Evolutionary conservation across 2,888 invertebrate species (phyloP).

Genomic region (Amaurobius ferox): DNA sequence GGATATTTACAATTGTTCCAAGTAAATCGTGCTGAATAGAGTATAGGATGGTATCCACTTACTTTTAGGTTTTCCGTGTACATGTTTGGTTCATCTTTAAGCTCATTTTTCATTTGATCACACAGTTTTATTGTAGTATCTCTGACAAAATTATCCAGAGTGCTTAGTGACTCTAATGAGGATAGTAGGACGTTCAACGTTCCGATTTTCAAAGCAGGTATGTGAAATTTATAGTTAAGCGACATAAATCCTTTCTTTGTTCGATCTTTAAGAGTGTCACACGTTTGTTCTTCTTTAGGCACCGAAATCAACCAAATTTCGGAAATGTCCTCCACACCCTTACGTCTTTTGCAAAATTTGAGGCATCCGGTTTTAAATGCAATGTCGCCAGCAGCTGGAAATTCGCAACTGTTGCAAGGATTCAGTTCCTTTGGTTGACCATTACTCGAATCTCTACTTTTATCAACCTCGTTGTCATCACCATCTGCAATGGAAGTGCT

Average conservation of each 20-base stretch:
- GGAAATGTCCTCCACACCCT: not conserved
- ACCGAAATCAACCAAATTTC: slow-evolving; percentile 41
- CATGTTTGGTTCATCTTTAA: not conserved
- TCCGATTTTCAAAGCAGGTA: slow-evolving; percentile 28
- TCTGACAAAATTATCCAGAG: slow-evolving; percentile 11
- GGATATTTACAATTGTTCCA: slow-evolving; percentile 49
- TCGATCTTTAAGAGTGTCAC: not conserved
- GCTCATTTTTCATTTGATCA: not conserved
- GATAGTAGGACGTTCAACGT: slow-evolving; percentile 21
- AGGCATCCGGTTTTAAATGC: not conserved
- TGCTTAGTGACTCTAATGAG: not conserved
- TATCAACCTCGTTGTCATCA: not conserved
- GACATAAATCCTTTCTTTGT: slow-evolving; percentile 15
- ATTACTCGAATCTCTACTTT: not conserved
- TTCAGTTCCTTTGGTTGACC: too few species aligned
- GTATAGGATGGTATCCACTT: not conserved
- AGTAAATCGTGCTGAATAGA: slow-evolving; percentile 28
- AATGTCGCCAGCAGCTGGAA: slow-evolving; percentile 1
- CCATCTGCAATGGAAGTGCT: not conserved
- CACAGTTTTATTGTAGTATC: not conserved
- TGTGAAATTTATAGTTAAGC: slow-evolving; percentile 49
- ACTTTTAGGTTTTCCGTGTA: not conserved
- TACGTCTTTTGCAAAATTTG: not conserved
- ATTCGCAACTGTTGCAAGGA: slow-evolving; percentile 53
- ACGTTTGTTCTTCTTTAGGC: slow-evolving; percentile 15